A percentile compares a stretch with the other conserved stretches of the same genome.
phyloP scores from a whole-genome alignment of 1,140 invertebrate species.

The Drosophila bifasciata region DNA sequence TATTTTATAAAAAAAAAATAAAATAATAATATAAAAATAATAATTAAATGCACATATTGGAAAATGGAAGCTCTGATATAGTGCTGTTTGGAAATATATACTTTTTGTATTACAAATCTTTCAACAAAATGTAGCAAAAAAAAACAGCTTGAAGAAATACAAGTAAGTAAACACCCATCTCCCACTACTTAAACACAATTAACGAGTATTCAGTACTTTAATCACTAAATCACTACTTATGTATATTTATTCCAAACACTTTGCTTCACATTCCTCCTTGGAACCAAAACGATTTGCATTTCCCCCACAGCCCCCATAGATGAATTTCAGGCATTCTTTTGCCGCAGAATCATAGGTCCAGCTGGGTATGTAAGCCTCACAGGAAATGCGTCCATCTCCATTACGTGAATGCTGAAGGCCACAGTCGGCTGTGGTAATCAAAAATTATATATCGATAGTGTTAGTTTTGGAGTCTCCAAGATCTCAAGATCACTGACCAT shows the following conservation, averaged over 20 bases:
- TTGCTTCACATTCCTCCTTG: constrained; percentile 37
- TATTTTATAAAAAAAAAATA: too few relatives aligned
- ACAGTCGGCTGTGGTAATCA: constrained; percentile 31
- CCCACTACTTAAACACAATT: too few relatives aligned
- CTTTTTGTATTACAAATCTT: too few relatives aligned
- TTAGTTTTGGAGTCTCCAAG: not conserved
- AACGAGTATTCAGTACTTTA: too few relatives aligned
- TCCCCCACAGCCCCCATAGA: constrained; percentile 92
- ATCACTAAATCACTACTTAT: not conserved
- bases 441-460: not conserved
- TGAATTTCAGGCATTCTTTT: constrained; percentile 90
- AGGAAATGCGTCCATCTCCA: constrained; percentile 36
- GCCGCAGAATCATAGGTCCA: constrained; percentile 87
- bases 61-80: too few relatives aligned
- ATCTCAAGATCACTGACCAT: constrained; percentile 32
- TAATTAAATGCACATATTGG: too few relatives aligned
- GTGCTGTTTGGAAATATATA: too few relatives aligned
- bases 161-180: too few relatives aligned
- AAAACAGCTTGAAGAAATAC: too few relatives aligned
- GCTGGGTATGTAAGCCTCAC: constrained; percentile 53
- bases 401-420: constrained; percentile 30
- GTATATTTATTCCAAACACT: constrained; percentile 42
- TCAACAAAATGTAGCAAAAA: too few relatives aligned
- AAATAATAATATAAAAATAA: too few relatives aligned
- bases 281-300: constrained; percentile 92